Percentiles rank a stretch among this genome's conserved stretches.
These are phyloP conservation scores for Eurypyga helias DNA, from an alignment of 2,113 vertebrate genomes.

Conservation along the genomic window DNA sequence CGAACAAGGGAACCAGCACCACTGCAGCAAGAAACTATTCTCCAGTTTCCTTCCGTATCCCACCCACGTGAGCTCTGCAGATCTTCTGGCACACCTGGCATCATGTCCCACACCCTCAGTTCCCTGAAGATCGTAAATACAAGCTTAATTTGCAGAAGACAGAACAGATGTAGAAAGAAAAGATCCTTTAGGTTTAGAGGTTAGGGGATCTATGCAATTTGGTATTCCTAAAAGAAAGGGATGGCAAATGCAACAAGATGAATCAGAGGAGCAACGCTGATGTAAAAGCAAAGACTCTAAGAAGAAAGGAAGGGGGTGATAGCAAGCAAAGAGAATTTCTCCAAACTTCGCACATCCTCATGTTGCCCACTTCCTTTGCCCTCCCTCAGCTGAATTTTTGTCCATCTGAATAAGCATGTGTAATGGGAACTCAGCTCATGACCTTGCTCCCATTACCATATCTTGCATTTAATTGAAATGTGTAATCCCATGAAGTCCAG, in stretches of 20 bases:
- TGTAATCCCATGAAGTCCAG: conserved; percentile 1
- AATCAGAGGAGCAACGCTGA: background rate
- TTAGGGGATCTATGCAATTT: background rate
- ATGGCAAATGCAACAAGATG: background rate
- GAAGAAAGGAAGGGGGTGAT: background rate
- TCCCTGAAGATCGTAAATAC: background rate
- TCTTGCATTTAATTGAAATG: background rate
- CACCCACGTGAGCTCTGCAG: accelerated
- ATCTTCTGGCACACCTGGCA: background rate
- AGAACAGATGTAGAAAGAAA: background rate
- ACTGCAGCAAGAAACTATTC: background rate
- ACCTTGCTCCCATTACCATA: background rate
- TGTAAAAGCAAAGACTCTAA: background rate
- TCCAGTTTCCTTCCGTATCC: background rate
- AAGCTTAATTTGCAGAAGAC: background rate
- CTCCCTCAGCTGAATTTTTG: background rate
- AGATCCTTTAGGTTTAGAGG: background rate
- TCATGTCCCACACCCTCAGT: background rate
- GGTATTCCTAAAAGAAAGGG: background rate
- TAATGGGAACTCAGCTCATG: conserved; percentile 26
- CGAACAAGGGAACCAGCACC: no score
- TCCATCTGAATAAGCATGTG: background rate
- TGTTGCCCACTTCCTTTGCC: background rate
- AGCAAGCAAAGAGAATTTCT: background rate
- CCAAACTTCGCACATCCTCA: background rate